Evolutionary conservation across 2,113 vertebrate genomes (phyloP), one percentile per base, ranked within the genome.

Genomic region (Centrocercus urophasianus): DNA sequence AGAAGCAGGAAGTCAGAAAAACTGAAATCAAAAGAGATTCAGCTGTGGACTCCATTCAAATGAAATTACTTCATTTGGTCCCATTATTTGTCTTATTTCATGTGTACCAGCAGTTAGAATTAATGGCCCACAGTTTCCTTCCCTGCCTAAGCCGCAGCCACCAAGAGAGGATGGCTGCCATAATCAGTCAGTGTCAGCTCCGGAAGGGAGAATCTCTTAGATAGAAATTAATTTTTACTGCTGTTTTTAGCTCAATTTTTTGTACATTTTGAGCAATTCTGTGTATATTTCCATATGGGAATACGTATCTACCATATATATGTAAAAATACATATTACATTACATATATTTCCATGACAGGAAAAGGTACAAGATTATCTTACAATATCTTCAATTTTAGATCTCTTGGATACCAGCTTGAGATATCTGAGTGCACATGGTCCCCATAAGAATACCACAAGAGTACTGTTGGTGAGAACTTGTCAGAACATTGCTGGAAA

Each of bases 1-100:
- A 74, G 47, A 94, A 83, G 66, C 67, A 81, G 84, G 60, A 91
- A 93, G 63, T 90, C 66, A 72, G 34, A 86, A 76, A 88, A 93
- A 89, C 2, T 91, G 24, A 95, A 91, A 93, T 90, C 48, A 88
- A 91, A 92, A 86, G 36, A 20, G 13, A 40, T 70, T 82, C 65
- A 93, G 65, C 54, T 93, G 43, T 66, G 10, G 17, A 74, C 18
- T 86, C 34, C n/a, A 65, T 80, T 94, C 17, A 86, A 83, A 93
- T 70, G 4, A 83, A 91, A 89, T 16, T 82, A 52, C 28, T 93
- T 86, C 70, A 87, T 69, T 86, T 83, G 36, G 24, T 61, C 34
- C 27, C 3, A 2, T 67, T 69, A 89, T 91, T 93, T 86, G 74
- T 32, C 60, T 77, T 82, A 70, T 86, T 85, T 77, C 4, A 15